Base-by-base conservation (phyloP, 2,113 vertebrate genomes). In the Limanda limanda region DNA sequence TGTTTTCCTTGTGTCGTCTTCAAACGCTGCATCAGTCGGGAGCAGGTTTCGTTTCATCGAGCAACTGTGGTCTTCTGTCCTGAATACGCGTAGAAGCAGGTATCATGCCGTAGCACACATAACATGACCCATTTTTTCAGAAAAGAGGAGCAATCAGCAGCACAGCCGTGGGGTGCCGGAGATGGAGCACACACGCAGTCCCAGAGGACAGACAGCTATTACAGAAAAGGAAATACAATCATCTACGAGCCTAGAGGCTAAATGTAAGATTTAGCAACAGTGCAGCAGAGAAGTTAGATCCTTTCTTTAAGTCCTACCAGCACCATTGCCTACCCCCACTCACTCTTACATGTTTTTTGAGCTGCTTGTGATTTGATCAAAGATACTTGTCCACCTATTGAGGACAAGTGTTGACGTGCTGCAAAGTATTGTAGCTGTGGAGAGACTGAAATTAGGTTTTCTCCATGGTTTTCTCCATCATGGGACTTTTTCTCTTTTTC, bases 201-300 rank as follows among this genome's bases (percentile, higher is more conserved):
- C 89, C 90, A 77, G 59, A 81, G 89, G 92, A 92, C 80, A 68
- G 47, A 74, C 78, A 74, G 84, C 84, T 89, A 89, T 92, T 92
- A 91, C 84, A 71, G 89, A 81, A 80, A 61, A 89, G 85, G 91
- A 93, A 94, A 92, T 78, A 91, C 92, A 88, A 92, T 93, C 90
- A 93, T 92, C 87, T 82, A 64, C 35, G 6, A 78, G 87, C 91
- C 91, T 61, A 25, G 35, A 72, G 87, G 91, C 91, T 88, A 86
- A 88, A 90, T 84, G 88, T 89, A 89, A 71, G 78, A 82, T 64
- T 85, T 79, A 74, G 83, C 76, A 78, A 85, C 80, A 75, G 83
- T 25, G 75, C 76, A 78, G 61, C 73, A 58, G 83, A 77, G 65
- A 79, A 85, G 77, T 70, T 69, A 64, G 63, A 77, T 86, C 70